Conservation (phyloP, 1,140 invertebrate species). For the Drosophila fuyamai region DNA sequence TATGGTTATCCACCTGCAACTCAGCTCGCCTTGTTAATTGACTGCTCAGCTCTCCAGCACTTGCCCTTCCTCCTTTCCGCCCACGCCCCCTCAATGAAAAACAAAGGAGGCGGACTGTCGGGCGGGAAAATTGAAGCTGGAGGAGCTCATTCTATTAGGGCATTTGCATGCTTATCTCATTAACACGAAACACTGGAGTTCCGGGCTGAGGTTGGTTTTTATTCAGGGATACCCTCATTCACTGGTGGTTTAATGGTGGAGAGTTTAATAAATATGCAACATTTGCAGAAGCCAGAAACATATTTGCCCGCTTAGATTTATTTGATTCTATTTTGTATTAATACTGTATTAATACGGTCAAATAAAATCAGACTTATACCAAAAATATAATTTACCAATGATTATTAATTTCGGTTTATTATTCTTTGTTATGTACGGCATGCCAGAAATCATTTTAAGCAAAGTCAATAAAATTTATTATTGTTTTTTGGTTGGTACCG, state of each 20-base stretch:
- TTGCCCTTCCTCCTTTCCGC: conserved; percentile 30
- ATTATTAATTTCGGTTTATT: no score
- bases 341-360: no score
- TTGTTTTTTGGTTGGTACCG: no score
- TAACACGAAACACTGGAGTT: conserved; percentile 68
- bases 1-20: conserved; percentile 48
- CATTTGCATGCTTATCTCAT: conserved; percentile 81
- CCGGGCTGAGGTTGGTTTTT: conserved; percentile 17
- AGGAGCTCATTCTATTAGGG: conserved; percentile 67
- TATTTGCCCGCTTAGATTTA: no score
- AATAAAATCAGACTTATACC: no score
- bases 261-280: background rate
- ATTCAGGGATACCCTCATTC: conserved; percentile 15
- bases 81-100: background rate
- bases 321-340: no score
- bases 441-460: no score
- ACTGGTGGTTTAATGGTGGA: no score
- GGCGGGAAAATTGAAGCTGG: conserved; percentile 10
- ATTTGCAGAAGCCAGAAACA: no score
- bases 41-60: conserved; percentile 39
- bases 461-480: no score
- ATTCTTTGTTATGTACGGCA: no score
- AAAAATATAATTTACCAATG: no score
- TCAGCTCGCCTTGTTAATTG: conserved; percentile 45
- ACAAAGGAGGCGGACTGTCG: conserved; percentile 6